Evolutionary conservation across 2,113 vertebrate genomes (phyloP).

Genomic region (Halichoerus grypus): DNA sequence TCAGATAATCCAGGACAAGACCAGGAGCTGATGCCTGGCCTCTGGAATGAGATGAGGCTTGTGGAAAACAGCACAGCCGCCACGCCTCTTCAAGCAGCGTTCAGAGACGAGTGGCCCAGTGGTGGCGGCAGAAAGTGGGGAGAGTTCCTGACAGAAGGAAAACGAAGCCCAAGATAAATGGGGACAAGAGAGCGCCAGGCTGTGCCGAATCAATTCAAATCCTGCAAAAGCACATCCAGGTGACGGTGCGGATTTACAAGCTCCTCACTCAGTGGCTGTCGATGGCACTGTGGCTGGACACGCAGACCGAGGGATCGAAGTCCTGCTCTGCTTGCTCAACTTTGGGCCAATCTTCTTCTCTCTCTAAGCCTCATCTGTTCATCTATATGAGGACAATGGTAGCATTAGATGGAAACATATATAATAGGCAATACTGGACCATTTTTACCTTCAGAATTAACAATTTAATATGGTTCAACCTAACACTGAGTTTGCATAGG

Average conservation of each 20-base stretch:
- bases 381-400: not conserved
- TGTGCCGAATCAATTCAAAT: not conserved
- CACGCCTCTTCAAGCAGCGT: not conserved
- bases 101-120: rapidly evolving
- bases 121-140: not conserved
- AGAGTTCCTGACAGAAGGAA: not conserved
- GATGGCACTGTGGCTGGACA: not conserved
- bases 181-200: not conserved
- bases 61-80: too few relatives aligned
- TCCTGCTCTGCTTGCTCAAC: not conserved
- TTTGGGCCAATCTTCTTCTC: not conserved
- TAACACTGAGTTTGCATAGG: not conserved
- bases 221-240: not conserved
- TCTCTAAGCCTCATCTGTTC: not conserved
- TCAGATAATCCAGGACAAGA: rapidly evolving
- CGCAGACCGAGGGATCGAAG: not conserved
- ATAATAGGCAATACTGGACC: too few relatives aligned
- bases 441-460: not conserved
- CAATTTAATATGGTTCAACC: not conserved
- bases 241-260: not conserved
- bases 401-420: not conserved
- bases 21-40: rapidly evolving
- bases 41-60: rapidly evolving
- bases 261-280: too few relatives aligned
- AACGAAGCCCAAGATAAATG: not conserved